A percentile compares a stretch with the other conserved stretches of the same genome.
phyloP scores from a whole-genome alignment of 1,140 invertebrate species.

The Pseudoatta argentina region DNA sequence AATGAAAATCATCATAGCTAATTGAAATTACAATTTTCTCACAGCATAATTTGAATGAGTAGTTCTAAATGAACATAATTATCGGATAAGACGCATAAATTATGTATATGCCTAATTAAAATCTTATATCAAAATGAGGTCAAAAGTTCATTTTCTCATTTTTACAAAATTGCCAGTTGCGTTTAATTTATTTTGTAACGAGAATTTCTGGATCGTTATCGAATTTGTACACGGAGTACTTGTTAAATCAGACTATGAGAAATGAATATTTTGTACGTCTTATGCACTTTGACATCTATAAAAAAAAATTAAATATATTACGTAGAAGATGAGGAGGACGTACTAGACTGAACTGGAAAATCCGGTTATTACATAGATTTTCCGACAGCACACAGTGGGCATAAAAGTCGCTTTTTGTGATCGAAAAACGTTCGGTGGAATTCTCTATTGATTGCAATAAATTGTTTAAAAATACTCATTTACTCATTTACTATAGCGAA shows the following conservation, averaged over 20 bases:
- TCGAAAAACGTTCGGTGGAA: no score
- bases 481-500: no score
- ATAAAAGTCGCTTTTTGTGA: no score
- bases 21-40: not conserved
- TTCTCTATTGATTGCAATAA: no score
- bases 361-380: not conserved
- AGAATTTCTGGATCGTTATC: not conserved
- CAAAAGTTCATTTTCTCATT: constrained; percentile 24
- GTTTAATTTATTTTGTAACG: not conserved
- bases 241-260: not conserved
- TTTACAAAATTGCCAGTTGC: constrained; percentile 20
- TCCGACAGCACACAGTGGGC: no score
- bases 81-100: constrained; percentile 23
- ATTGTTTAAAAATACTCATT: no score
- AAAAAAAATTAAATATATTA: not conserved
- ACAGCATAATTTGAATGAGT: not conserved
- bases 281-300: not conserved
- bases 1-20: no score
- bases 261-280: not conserved
- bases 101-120: constrained; percentile 24
- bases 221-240: not conserved
- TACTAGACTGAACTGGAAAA: constrained; percentile 11
- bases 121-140: constrained; percentile 51
- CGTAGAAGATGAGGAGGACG: not conserved
- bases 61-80: not conserved